phyloP scores from a whole-genome alignment of 2,797 vertebrate genomes.

The Hipposideros larvatus region DNA sequence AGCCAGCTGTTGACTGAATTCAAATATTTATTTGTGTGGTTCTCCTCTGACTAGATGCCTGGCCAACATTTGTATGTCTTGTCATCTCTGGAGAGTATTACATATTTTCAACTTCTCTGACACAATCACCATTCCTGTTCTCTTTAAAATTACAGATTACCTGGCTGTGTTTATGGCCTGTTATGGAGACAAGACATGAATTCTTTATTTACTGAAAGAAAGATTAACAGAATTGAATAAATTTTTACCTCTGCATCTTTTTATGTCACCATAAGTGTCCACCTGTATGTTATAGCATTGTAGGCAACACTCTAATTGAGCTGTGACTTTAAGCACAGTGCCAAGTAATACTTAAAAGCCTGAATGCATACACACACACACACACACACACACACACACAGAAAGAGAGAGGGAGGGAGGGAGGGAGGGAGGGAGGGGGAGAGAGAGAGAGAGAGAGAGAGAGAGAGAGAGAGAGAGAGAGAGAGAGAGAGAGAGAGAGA shows the following conservation, averaged over 20 bases:
- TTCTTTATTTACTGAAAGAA: conserved; percentile 20
- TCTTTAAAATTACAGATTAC: conserved; percentile 48
- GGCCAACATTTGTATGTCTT: background rate
- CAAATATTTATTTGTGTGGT: conserved; percentile 10
- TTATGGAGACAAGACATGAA: background rate
- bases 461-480: too few relatives aligned
- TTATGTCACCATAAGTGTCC: background rate
- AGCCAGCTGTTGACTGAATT: conserved; percentile 8
- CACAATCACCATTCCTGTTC: background rate
- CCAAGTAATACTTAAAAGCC: background rate
- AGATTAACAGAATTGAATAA: background rate
- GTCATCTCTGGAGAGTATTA: background rate
- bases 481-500: too few relatives aligned
- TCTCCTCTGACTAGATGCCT: background rate
- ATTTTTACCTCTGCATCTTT: background rate
- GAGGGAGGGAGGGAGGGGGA: too few relatives aligned
- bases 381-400: background rate
- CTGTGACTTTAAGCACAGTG: background rate
- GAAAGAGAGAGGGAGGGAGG: too few relatives aligned
- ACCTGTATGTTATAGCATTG: background rate
- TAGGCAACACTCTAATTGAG: background rate
- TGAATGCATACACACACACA: background rate
- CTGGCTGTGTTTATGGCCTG: background rate
- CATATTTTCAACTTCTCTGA: conserved; percentile 40
- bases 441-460: too few relatives aligned